Evolutionary conservation across 2,797 vertebrate species (phyloP).

Genomic region (Crocodylus rhombifer): DNA sequence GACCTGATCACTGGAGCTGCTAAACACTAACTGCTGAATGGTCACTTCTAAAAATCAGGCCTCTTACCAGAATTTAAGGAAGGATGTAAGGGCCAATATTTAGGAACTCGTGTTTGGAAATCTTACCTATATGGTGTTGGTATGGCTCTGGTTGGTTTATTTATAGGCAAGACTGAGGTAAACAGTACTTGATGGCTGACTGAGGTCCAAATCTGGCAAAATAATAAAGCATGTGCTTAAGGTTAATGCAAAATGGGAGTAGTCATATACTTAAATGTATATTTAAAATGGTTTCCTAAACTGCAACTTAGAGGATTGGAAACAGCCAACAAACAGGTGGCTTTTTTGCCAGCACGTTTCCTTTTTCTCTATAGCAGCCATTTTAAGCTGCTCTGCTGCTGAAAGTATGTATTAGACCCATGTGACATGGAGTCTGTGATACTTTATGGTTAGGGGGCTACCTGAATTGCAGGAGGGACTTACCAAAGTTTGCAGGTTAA

Average conservation of each 20-base stretch:
- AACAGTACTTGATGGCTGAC: neutral
- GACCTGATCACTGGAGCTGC: neutral
- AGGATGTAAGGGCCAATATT: neutral
- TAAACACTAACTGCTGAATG: neutral
- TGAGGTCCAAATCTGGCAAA: neutral
- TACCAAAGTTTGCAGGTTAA: too few species aligned
- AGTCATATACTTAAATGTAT: fast-evolving
- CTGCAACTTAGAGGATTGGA: neutral
- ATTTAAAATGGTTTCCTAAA: neutral
- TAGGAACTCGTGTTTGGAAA: too few species aligned
- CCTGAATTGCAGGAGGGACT: too few species aligned
- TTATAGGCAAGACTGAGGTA: neutral
- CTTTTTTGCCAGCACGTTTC: neutral
- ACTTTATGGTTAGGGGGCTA: too few species aligned
- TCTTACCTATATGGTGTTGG: too few species aligned
- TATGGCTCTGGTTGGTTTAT: neutral
- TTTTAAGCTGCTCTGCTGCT: neutral
- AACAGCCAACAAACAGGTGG: neutral
- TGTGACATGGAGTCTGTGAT: neutral
- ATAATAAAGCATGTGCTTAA: neutral
- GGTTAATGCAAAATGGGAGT: fast-evolving
- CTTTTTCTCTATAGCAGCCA: neutral
- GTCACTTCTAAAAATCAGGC: neutral
- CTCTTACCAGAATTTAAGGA: neutral
- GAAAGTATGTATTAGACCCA: neutral